These are phyloP conservation scores for Drosophila navojoa DNA, from an alignment of 1,140 invertebrate genomes.

Conservation along the genomic window DNA sequence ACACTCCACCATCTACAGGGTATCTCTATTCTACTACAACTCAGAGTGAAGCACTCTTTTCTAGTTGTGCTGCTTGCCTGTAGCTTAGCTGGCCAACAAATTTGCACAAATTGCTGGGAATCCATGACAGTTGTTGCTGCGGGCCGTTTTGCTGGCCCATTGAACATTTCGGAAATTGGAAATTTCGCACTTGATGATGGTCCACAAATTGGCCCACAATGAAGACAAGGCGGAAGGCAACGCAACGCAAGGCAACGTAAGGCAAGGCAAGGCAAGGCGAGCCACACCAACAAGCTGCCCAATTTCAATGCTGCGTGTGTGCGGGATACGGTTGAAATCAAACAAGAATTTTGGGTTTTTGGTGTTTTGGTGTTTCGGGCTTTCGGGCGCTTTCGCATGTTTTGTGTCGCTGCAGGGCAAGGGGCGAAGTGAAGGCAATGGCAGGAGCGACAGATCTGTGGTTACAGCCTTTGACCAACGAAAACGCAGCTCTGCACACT, in stretches of 20 bases:
- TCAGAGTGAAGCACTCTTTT: not conserved
- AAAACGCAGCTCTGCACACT: slow-evolving; percentile 20
- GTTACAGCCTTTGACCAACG: slow-evolving; percentile 51
- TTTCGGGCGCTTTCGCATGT: slow-evolving; percentile 6
- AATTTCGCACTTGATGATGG: slow-evolving; percentile 78
- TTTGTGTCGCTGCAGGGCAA: not conserved
- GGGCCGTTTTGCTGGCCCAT: slow-evolving; percentile 75
- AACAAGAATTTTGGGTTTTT: slow-evolving; percentile 46
- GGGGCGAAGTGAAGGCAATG: not conserved
- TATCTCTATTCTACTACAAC: not conserved
- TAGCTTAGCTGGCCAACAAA: slow-evolving; percentile 45
- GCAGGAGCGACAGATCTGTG: slow-evolving; percentile 4
- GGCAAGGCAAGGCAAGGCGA: not conserved
- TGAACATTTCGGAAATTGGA: slow-evolving; percentile 82
- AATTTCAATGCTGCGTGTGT: slow-evolving; percentile 46
- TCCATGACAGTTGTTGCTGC: slow-evolving; percentile 60
- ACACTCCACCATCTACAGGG: not conserved
- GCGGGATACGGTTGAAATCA: slow-evolving; percentile 41
- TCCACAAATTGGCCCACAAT: slow-evolving; percentile 73
- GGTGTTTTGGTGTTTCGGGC: slow-evolving; percentile 31
- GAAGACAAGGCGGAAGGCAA: slow-evolving; percentile 51
- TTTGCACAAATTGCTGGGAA: slow-evolving; percentile 53
- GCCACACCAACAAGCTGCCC: slow-evolving; percentile 13
- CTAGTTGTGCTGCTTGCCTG: slow-evolving; percentile 5
- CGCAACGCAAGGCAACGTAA: too few relatives aligned